A percentile compares a stretch with the other conserved stretches of the same genome.
phyloP scores from a whole-genome alignment of 2,888 invertebrate genomes.

The Drosophila cognata region DNA sequence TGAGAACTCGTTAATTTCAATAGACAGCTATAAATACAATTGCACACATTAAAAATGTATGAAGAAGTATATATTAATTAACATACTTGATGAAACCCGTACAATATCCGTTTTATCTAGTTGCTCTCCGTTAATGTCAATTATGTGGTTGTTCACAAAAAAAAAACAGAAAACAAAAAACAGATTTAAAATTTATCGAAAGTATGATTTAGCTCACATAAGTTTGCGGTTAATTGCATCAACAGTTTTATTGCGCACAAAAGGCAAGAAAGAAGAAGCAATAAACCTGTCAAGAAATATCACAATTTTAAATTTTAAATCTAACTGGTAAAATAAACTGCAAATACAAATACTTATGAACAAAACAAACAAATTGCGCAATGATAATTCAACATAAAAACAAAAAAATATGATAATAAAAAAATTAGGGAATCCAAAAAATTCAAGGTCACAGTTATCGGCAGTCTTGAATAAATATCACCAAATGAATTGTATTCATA shows the following conservation, averaged over 20 bases:
- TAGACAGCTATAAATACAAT: background rate
- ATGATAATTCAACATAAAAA: conserved; percentile 44
- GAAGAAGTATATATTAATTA: conserved; percentile 16
- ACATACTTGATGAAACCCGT: conserved; percentile 34
- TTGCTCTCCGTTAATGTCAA: conserved; percentile 13
- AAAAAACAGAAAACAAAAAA: background rate
- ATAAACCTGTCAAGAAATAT: conserved; percentile 39
- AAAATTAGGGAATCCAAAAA: conserved; percentile 46
- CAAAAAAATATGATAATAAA: conserved; percentile 35
- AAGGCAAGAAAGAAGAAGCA: conserved; percentile 1
- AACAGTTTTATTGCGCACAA: conserved; percentile 40
- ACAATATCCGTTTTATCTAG: conserved; percentile 34
- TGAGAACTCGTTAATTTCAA: conserved; percentile 15
- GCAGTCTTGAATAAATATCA: conserved; percentile 40
- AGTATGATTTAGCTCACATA: conserved; percentile 2
- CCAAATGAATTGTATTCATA: conserved; percentile 41
- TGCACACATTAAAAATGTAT: background rate
- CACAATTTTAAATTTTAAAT: conserved; percentile 29
- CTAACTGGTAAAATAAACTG: conserved; percentile 16
- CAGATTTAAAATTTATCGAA: conserved; percentile 4
- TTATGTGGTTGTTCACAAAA: conserved; percentile 15
- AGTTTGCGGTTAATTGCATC: conserved; percentile 45
- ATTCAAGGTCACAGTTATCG: conserved; percentile 42
- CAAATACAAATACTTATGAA: background rate
- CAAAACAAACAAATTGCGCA: conserved; percentile 44